Percentiles rank a stretch among this genome's conserved stretches.
Conservation (phyloP, 1,140 invertebrate species). For the Spodoptera litura region DNA sequence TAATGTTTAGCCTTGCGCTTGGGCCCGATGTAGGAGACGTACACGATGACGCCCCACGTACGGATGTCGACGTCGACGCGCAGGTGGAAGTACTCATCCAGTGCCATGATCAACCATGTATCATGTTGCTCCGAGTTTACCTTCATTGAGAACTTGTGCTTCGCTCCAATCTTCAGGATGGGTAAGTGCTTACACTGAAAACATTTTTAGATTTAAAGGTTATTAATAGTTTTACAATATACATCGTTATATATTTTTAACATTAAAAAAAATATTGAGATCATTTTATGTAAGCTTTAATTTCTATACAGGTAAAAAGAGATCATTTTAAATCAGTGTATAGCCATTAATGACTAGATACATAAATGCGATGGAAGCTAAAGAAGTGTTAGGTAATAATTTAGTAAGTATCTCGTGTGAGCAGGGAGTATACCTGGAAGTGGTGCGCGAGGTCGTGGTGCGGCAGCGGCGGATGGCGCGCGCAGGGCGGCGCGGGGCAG, state of each 20-base stretch:
- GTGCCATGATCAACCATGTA: slow-evolving; percentile 66
- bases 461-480: slow-evolving; percentile 53
- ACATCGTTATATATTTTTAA: too few relatives aligned
- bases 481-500: slow-evolving; percentile 70
- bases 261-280: too few relatives aligned
- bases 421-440: too few relatives aligned
- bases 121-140: slow-evolving; percentile 69
- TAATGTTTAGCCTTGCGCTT: slow-evolving; percentile 67
- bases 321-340: too few relatives aligned
- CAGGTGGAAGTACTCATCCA: slow-evolving; percentile 70
- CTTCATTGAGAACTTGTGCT: slow-evolving; percentile 68
- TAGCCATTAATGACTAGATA: too few relatives aligned
- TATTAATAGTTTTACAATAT: too few relatives aligned
- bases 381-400: too few relatives aligned
- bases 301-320: too few relatives aligned
- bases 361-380: too few relatives aligned
- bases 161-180: slow-evolving; percentile 62
- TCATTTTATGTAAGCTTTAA: too few relatives aligned
- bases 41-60: slow-evolving; percentile 65
- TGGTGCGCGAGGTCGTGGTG: slow-evolving; percentile 59
- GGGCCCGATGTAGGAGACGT: slow-evolving; percentile 75
- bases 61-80: slow-evolving; percentile 68
- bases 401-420: too few relatives aligned
- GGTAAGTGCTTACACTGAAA: slow-evolving; percentile 60
- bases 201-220: too few relatives aligned